A percentile compares a stretch with the other conserved stretches of the same genome.
phyloP scores from a whole-genome alignment of 2,113 vertebrate species.

The Tiliqua scincoides region DNA sequence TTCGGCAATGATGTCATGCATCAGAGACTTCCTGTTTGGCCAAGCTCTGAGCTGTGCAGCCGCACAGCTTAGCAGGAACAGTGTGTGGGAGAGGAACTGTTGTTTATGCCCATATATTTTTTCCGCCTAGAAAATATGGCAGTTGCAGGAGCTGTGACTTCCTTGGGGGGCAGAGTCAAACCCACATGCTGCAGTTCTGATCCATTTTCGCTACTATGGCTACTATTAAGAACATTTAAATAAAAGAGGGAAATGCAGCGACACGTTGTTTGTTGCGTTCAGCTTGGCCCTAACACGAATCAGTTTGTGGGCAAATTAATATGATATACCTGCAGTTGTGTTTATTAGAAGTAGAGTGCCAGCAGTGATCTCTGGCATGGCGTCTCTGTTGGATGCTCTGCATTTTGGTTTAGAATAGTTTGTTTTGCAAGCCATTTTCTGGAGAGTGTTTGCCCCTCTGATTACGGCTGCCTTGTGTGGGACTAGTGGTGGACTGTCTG shows the following conservation, averaged over 20 bases:
- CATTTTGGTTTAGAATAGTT: constrained; percentile 6
- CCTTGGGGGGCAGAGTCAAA: too few species aligned
- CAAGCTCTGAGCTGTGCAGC: too few species aligned
- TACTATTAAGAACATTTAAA: too few species aligned
- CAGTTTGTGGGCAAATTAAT: neutral
- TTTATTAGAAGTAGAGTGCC: neutral
- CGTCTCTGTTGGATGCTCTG: neutral
- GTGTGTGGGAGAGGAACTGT: too few species aligned
- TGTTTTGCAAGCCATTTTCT: constrained; percentile 3
- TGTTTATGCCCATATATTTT: too few species aligned
- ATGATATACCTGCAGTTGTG: neutral
- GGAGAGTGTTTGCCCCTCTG: neutral
- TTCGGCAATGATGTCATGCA: too few species aligned
- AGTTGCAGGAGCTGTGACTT: fast-evolving
- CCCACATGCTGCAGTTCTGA: neutral
- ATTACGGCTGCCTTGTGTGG: constrained; percentile 1
- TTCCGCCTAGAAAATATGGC: too few species aligned
- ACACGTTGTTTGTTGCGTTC: neutral
- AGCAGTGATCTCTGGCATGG: neutral
- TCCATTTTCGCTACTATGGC: too few species aligned
- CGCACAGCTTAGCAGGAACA: too few species aligned
- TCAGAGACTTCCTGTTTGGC: too few species aligned
- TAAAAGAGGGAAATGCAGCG: too few species aligned
- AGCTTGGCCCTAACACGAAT: neutral
- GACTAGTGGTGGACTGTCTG: neutral